Evolutionary conservation across 1,140 invertebrate species (phyloP), one percentile per base, ranked within the genome.

Genomic region (Eriocheir sinensis): DNA sequence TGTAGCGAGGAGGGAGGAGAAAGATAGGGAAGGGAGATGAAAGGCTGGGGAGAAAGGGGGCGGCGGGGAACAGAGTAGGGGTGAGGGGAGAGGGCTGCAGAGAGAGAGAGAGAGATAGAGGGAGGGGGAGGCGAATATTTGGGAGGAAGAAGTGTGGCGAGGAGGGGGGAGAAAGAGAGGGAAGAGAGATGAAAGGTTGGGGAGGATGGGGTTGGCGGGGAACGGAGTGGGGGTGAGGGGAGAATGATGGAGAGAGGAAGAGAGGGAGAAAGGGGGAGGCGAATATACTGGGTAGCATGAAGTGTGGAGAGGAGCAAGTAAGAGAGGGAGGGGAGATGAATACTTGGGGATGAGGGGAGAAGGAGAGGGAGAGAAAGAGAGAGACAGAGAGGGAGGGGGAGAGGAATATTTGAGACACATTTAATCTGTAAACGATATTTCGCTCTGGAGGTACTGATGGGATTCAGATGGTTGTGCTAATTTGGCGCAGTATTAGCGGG

Each of bases 361-460:
- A 72, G 60, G 60, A 72, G 60, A n/a, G 12, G 60, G n/a, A 72
- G n/a, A n/a, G n/a, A 72, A 72, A 72, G 60, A 72, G 60, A 72
- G n/a, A n/a, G n/a, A 72, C n/a, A n/a, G n/a, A 72, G 60, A 72
- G n/a, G 60, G 60, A 72, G 60, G 60, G 41, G 48, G 88, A 40
- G 41, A 48, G 0, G 40, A 27, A 21, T 89, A 48, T 17, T 9
- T 72, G 60, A 72, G 60, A 72, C 60, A n/a, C 27, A 72, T 72
- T 72, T 72, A 72, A 12, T 72, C 21, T 72, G n/a, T 72, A 72
- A 72, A 72, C 60, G 60, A 72, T 72, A 72, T 72, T 72, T 72
- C 60, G 27, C 0, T n/a, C 6, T n/a, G 21, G 60, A n/a, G 60
- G 60, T 80, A 93, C 17, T 48, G 91, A 48, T 48, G 44, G 32